Base-by-base conservation (phyloP, 1,140 invertebrate genomes). In the Thaumetopoea pityocampa region DNA sequence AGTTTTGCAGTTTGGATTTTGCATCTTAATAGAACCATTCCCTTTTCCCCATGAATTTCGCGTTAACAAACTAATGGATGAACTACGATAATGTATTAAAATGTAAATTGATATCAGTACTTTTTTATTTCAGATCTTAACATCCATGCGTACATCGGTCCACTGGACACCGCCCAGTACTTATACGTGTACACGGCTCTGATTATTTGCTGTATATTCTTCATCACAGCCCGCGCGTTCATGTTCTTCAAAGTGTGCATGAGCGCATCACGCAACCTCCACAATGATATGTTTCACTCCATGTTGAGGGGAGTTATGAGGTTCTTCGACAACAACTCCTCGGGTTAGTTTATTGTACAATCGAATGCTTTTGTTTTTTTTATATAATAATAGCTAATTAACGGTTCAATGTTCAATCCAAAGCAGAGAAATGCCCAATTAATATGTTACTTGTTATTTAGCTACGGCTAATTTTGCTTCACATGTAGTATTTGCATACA, bases 311-410 rank as follows among this genome's bases (percentile, higher is more conserved):
- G 93, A 0, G 90, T 90, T 0, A 95, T 96, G 92, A 69, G 88
- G 5, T 97, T 97, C 81, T 97, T 96, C 64, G 92, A 97, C 56
- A 88, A 86, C 1, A 97, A 94, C 78, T 92, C 94, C 3, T 90
- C 91, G 44, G 96, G 93, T 55, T 67, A 43, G 38, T 26, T 41
- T n/a, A n/a, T n/a, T n/a, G n/a, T n/a, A n/a, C n/a, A n/a, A n/a
- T n/a, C n/a, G n/a, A n/a, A n/a, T n/a, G n/a, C n/a, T n/a, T n/a
- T n/a, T n/a, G n/a, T n/a, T n/a, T n/a, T n/a, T n/a, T n/a, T n/a
- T n/a, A n/a, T n/a, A n/a, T n/a, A n/a, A n/a, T n/a, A n/a, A n/a
- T n/a, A n/a, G n/a, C n/a, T n/a, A n/a, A n/a, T n/a, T n/a, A n/a
- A n/a, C n/a, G n/a, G n/a, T n/a, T n/a, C n/a, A n/a, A n/a, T n/a